Base-by-base conservation (phyloP, 2,113 vertebrate species). In the Aplodontia rufa region DNA sequence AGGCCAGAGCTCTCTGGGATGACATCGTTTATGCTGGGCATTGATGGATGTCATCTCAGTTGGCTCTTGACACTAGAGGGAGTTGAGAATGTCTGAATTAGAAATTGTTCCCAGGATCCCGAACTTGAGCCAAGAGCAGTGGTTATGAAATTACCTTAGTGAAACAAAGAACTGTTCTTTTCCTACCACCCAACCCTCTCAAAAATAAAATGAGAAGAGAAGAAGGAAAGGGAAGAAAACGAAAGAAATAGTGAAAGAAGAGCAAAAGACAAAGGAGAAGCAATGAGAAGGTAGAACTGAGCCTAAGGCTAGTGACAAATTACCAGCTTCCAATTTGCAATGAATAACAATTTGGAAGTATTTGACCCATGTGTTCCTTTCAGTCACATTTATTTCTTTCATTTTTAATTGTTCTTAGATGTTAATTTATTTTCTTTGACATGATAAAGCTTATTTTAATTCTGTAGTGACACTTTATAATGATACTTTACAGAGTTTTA, bases 21-120 rank as follows among this genome's bases (percentile, higher is more conserved):
- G 92, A 94, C 82, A 83, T 5, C 60, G 16, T 68, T 83, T 86
- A 37, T 62, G 62, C 12, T 14, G 93, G 82, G 47, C 42, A 80
- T 80, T 97, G 97, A 97, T 84, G 83, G 95, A 97, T 97, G 14
- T 79, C 78, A 79, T 95, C 83, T 95, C 88, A 96, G 76, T 85
- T 75, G 78, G n/a, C 37, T 97, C 79, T 88, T 97, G 97, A 94
- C 90, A 76, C 81, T 78, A 95, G 85, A 96, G 78, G 82, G 74
- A n/a, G 72, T n/a, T 66, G 88, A 76, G 58, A 51, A 83, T 94
- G 55, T 96, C 95, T 94, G 92, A 95, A 90, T 96, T 95, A 97
- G 74, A 85, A 71, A 87, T 28, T 47, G 40, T 79, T 79, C 68
- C 42, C 47, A 62, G 72, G 62, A 53, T 82, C 35, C 58, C 76